Evolutionary conservation across 2,888 invertebrate species (phyloP), one percentile per base, ranked within the genome.

Genomic region (Oscheius sp.): DNA sequence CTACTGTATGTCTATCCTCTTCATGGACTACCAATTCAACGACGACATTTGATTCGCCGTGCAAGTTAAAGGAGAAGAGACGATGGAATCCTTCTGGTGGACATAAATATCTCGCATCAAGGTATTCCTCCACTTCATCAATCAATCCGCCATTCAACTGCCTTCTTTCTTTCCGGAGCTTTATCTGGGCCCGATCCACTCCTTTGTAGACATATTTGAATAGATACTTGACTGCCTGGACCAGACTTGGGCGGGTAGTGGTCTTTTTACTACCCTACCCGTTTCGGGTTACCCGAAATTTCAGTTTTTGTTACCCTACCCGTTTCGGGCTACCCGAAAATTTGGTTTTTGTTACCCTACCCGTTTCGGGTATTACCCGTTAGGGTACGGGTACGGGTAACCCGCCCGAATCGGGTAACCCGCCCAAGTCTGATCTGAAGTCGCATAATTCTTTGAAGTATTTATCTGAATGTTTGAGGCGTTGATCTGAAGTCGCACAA

Each of bases 191-290:
- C 46, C 29, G 33, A 20, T 75, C 74, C 10, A 4, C 81, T 80
- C 82, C 86, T 78, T 76, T 82, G 69, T 66, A 77, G 15, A 75
- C 57, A 20, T 63, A 61, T n/a, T n/a, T n/a, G n/a, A n/a, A n/a
- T n/a, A n/a, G n/a, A n/a, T n/a, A n/a, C n/a, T n/a, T n/a, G n/a
- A n/a, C n/a, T n/a, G n/a, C n/a, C n/a, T n/a, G n/a, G n/a, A n/a
- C n/a, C n/a, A n/a, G n/a, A n/a, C n/a, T n/a, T n/a, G n/a, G n/a
- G n/a, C n/a, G n/a, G n/a, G n/a, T n/a, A n/a, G n/a, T n/a, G n/a
- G n/a, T n/a, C n/a, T n/a, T n/a, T n/a, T n/a, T n/a, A n/a, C n/a
- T n/a, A n/a, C n/a, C n/a, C n/a, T n/a, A n/a, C n/a, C n/a, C n/a
- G n/a, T n/a, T n/a, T n/a, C n/a, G n/a, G n/a, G n/a, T n/a, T n/a